A percentile compares a stretch with the other conserved stretches of the same genome.
Evolutionary conservation across 1,140 invertebrate species (phyloP).

Genomic region (Physella acuta): DNA sequence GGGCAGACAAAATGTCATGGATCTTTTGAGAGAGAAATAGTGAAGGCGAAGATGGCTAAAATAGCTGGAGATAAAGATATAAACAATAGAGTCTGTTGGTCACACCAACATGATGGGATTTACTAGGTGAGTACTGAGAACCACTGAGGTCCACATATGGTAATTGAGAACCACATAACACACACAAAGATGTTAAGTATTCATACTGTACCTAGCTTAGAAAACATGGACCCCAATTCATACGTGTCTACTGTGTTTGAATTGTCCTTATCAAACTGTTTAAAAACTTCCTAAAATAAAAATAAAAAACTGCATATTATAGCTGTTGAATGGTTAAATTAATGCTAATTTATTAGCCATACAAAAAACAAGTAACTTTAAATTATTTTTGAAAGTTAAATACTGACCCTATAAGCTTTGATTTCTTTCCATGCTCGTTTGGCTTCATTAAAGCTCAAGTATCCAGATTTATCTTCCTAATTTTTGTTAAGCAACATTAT

Average conservation of each 20-base stretch:
- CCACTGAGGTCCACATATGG: background rate
- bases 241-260: constrained; percentile 38
- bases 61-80: background rate
- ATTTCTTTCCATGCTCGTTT: constrained; percentile 40
- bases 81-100: background rate
- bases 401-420: constrained; percentile 40
- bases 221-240: constrained; percentile 41
- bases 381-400: background rate
- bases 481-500: background rate
- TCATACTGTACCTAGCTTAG: constrained; percentile 35
- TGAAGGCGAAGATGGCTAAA: background rate
- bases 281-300: constrained; percentile 41
- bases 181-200: background rate
- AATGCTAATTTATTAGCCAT: background rate
- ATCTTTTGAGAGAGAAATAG: background rate
- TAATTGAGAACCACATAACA: background rate
- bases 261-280: constrained; percentile 42
- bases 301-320: constrained; percentile 3
- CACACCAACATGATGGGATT: background rate
- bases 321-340: background rate
- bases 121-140: background rate
- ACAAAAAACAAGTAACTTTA: background rate
- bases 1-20: too few relatives aligned
- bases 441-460: constrained; percentile 35
- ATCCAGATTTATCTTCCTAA: constrained; percentile 39